Conservation (phyloP, 1,140 invertebrate species). For the Neodiprion lecontei region DNA sequence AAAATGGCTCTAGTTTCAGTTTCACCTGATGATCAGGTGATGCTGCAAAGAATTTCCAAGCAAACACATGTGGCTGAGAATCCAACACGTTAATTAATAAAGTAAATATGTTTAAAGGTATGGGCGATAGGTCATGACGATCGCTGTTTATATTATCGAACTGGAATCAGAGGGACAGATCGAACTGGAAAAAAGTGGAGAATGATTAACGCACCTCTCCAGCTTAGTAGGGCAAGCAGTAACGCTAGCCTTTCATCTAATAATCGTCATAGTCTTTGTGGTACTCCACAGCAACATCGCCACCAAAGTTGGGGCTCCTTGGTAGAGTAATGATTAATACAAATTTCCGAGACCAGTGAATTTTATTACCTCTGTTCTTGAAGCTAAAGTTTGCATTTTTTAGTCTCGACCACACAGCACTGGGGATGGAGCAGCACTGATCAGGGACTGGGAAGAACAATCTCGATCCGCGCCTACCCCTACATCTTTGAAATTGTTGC, state of each 20-base stretch:
- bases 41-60: neutral
- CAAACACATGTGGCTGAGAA: neutral
- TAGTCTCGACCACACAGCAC: conserved; percentile 63
- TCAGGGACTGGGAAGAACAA: conserved; percentile 66
- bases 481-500: conserved; percentile 57
- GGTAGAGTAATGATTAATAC: conserved; percentile 42
- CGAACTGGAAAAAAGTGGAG: conserved; percentile 89
- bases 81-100: conserved; percentile 16
- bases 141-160: conserved; percentile 79
- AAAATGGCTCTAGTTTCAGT: conserved; percentile 84
- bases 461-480: conserved; percentile 67
- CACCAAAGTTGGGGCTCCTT: conserved; percentile 60
- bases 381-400: conserved; percentile 8
- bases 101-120: conserved; percentile 59
- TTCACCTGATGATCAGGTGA: conserved; percentile 84
- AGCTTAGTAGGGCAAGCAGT: conserved; percentile 80
- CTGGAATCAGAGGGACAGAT: conserved; percentile 77
- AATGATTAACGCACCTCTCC: conserved; percentile 75
- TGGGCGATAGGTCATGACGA: conserved; percentile 75
- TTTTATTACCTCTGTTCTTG: neutral
- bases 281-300: conserved; percentile 55
- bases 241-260: conserved; percentile 67
- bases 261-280: conserved; percentile 63
- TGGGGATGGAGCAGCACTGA: conserved; percentile 55
- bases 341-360: conserved; percentile 12